Percentiles rank a stretch among this genome's conserved stretches.
phyloP scores from a whole-genome alignment of 2,797 vertebrate genomes.

The Microtus obscurus region DNA sequence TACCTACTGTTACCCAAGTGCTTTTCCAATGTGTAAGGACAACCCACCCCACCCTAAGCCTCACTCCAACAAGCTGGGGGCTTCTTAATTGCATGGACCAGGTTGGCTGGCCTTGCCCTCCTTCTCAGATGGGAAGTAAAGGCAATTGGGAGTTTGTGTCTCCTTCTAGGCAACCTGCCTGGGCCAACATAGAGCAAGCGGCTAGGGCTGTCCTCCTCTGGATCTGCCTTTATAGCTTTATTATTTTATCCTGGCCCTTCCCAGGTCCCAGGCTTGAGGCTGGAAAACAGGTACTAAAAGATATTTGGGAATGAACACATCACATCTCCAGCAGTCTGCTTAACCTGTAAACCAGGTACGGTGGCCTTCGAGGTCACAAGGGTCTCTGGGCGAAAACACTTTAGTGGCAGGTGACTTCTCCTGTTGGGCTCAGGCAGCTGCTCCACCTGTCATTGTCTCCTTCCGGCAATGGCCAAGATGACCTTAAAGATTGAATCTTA shows the following conservation, averaged over 20 bases:
- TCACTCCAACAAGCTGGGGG: neutral
- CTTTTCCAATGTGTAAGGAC: neutral
- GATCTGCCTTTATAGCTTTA: neutral
- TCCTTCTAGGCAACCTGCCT: neutral
- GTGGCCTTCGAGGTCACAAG: neutral
- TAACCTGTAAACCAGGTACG: neutral
- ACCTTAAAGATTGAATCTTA: neutral
- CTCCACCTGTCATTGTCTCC: neutral
- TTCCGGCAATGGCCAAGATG: neutral
- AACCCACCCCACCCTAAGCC: neutral
- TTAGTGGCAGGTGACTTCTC: neutral
- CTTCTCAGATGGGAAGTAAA: neutral
- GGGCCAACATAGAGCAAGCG: no score
- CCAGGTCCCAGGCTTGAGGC: neutral
- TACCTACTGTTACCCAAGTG: accelerated
- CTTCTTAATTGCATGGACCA: neutral
- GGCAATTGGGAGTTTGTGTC: neutral
- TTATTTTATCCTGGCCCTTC: neutral
- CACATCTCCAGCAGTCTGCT: neutral
- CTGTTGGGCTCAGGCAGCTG: neutral
- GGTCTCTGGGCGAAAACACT: neutral
- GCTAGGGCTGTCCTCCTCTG: neutral
- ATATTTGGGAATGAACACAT: neutral
- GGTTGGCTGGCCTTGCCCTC: neutral
- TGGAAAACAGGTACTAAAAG: neutral